These are phyloP conservation scores for Parapristionchus giblindavisi DNA, from an alignment of 2,888 invertebrate species.

Conservation along the genomic window DNA sequence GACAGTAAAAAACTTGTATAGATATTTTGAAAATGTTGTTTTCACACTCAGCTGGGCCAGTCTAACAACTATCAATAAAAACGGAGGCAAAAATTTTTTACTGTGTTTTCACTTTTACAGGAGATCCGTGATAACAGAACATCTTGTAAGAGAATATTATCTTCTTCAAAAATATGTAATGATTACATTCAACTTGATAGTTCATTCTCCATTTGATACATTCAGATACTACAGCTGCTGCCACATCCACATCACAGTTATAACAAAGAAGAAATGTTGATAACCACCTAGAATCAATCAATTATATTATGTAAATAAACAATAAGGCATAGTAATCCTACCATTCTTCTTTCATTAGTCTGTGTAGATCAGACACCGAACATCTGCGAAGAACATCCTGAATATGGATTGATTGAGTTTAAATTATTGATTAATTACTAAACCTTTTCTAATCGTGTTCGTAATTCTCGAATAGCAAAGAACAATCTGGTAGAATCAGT, in stretches of 20 bases:
- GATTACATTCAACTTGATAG: conserved; percentile 57
- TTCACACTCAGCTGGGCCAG: too few relatives aligned
- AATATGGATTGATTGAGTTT: conserved; percentile 63
- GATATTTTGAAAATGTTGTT: too few relatives aligned
- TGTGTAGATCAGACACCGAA: conserved; percentile 44
- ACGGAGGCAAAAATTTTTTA: too few relatives aligned
- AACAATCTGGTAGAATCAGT: conserved; percentile 22
- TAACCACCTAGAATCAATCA: conserved; percentile 29
- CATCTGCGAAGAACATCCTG: conserved; percentile 38
- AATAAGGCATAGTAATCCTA: conserved; percentile 33
- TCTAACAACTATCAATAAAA: too few relatives aligned
- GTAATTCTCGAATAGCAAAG: conserved; percentile 8
- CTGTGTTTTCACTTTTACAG: too few relatives aligned
- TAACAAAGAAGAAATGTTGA: conserved; percentile 41
- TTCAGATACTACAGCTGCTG: conserved; percentile 58
- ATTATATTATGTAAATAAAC: not conserved
- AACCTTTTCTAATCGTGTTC: conserved; percentile 35
- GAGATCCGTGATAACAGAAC: too few relatives aligned
- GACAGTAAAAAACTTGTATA: too few relatives aligned
- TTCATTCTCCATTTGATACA: conserved; percentile 62
- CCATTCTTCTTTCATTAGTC: conserved; percentile 58
- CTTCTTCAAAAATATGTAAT: not conserved
- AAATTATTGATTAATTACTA: not conserved
- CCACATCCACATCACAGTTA: conserved; percentile 61
- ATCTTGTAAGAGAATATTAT: not conserved